phyloP scores from a whole-genome alignment of 2,888 invertebrate species.

The Dimorphilus gyrociliatus region DNA sequence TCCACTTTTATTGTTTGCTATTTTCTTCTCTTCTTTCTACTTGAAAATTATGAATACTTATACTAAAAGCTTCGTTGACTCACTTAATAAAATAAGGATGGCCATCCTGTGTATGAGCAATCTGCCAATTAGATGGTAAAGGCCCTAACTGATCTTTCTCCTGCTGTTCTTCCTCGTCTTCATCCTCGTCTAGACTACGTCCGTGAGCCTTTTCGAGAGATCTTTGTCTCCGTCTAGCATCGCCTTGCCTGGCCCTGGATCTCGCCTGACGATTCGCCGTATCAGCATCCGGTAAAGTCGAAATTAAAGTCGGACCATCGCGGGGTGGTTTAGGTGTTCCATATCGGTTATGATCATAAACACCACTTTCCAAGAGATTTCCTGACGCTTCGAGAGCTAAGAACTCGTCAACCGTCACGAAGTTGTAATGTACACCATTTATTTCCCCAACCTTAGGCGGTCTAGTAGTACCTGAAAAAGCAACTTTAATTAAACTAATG shows the following conservation, averaged over 20 bases:
- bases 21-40: too few species aligned
- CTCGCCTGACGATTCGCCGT: too few species aligned
- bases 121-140: conserved; percentile 88
- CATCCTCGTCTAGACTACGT: too few species aligned
- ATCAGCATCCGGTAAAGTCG: too few species aligned
- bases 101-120: conserved; percentile 86
- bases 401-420: conserved; percentile 45
- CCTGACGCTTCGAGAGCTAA: conserved; percentile 44
- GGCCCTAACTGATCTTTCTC: conserved; percentile 51
- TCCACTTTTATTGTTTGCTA: too few species aligned
- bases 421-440: conserved; percentile 48
- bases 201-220: too few species aligned
- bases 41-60: too few species aligned
- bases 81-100: conserved; percentile 88
- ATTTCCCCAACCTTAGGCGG: conserved; percentile 44
- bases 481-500: too few species aligned
- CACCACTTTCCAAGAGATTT: conserved; percentile 47
- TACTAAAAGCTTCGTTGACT: conserved; percentile 10
- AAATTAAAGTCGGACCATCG: too few species aligned
- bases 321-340: conserved; percentile 46
- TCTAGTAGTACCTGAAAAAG: conserved; percentile 43
- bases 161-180: too few species aligned
- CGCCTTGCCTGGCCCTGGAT: too few species aligned
- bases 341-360: conserved; percentile 49
- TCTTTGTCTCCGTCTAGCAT: too few species aligned